Conservation (phyloP, 2,113 vertebrate genomes). For the Paraplagusia blochii region DNA sequence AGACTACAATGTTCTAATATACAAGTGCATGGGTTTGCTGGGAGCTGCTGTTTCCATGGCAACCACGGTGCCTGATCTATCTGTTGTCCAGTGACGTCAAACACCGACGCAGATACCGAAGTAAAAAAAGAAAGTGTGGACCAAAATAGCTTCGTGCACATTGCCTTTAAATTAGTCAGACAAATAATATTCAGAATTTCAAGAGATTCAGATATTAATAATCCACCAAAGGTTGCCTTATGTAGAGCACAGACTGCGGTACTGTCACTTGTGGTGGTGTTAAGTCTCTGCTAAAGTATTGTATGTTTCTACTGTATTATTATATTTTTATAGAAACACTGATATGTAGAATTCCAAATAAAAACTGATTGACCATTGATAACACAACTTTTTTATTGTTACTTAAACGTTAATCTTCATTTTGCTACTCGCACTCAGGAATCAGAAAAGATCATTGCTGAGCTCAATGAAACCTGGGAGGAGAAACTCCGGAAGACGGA, state of each 20-base stretch:
- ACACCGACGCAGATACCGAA: slow-evolving; percentile 55
- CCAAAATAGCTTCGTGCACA: slow-evolving; percentile 55
- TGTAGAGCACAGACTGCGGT: neutral
- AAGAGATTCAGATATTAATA: neutral
- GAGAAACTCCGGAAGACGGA: slow-evolving; percentile 96
- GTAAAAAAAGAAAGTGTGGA: slow-evolving; percentile 40
- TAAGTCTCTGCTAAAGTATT: neutral
- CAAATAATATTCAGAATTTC: neutral
- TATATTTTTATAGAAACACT: too few species aligned
- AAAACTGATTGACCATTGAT: too few species aligned
- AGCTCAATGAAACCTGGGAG: slow-evolving; percentile 89
- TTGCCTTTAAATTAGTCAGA: slow-evolving; percentile 29
- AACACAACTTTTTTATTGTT: too few species aligned
- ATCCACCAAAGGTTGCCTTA: neutral
- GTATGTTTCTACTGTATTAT: too few species aligned
- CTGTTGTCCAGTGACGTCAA: slow-evolving; percentile 74
- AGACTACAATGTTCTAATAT: slow-evolving; percentile 19
- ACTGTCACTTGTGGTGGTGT: neutral
- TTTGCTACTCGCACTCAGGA: slow-evolving; percentile 75
- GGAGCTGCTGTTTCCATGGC: slow-evolving; percentile 76
- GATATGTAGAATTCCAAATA: too few species aligned
- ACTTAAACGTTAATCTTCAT: neutral
- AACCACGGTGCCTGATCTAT: slow-evolving; percentile 55
- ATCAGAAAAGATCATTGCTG: slow-evolving; percentile 98
- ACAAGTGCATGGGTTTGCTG: slow-evolving; percentile 37